Evolutionary conservation across 1,140 invertebrate species (phyloP).

Genomic region (Lasaia peninsularis): DNA sequence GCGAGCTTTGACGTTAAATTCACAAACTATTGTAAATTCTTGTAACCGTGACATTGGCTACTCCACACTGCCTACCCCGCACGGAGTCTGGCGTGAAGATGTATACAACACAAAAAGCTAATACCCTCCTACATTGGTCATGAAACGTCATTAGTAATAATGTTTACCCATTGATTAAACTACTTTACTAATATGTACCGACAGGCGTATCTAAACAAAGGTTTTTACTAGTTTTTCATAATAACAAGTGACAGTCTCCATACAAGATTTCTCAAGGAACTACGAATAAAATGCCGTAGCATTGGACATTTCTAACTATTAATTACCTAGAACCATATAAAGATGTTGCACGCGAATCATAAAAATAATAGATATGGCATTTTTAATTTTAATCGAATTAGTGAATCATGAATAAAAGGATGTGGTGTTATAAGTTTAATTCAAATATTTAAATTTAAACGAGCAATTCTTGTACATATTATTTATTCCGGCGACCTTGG

Average conservation of each 20-base stretch:
- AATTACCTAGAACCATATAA: conserved; percentile 65
- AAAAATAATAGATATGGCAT: conserved; percentile 32
- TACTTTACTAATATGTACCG: conserved; percentile 38
- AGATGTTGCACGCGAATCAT: conserved; percentile 55
- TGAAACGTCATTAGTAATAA: conserved; percentile 9
- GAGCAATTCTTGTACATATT: no score
- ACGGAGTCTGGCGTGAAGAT: no score
- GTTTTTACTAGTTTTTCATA: conserved; percentile 65
- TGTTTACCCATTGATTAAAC: conserved; percentile 15
- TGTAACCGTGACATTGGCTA: no score
- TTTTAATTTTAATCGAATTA: not conserved
- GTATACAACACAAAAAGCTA: no score
- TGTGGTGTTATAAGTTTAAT: no score
- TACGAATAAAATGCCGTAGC: conserved; percentile 63
- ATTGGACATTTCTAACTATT: conserved; percentile 55
- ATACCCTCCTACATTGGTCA: not conserved
- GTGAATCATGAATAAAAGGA: no score
- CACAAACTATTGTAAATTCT: no score
- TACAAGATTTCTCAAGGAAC: conserved; percentile 62
- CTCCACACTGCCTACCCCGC: no score
- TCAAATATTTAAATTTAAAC: no score
- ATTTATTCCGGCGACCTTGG: no score
- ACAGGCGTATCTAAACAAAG: conserved; percentile 48
- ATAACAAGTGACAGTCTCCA: conserved; percentile 62
- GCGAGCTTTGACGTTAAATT: no score